Conservation (phyloP, 2,888 invertebrate genomes). For the Caenorhabditis drosophilae region DNA sequence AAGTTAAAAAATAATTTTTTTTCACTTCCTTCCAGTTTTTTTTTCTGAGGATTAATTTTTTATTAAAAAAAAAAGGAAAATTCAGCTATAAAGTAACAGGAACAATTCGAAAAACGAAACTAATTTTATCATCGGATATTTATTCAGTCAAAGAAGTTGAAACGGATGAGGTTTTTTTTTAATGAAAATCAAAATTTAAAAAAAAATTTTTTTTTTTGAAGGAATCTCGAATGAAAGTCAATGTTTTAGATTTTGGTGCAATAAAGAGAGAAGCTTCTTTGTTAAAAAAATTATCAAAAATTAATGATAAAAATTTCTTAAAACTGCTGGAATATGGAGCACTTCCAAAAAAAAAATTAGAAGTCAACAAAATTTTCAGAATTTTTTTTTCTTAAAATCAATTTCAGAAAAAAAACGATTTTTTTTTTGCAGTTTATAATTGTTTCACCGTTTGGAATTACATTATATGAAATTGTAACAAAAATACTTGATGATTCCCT, state of each 20-base stretch:
- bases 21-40: no score
- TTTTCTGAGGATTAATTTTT: no score
- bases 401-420: no score
- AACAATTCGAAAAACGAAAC: not conserved
- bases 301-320: not conserved
- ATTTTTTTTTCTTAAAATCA: no score
- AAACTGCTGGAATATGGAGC: slow-evolving; percentile 1
- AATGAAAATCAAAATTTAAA: not conserved
- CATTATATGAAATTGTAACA: not conserved
- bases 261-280: slow-evolving; percentile 5
- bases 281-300: slow-evolving; percentile 1
- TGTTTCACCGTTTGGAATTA: slow-evolving; percentile 1
- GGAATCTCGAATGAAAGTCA: not conserved
- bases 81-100: not conserved
- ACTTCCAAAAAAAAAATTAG: not conserved
- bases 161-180: not conserved
- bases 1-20: no score
- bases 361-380: no score
- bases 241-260: not conserved
- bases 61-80: no score
- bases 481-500: not conserved
- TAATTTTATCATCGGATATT: not conserved
- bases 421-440: not conserved
- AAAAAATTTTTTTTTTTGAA: not conserved
- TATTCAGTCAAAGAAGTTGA: not conserved